These are phyloP conservation scores for Sesia apiformis DNA, from an alignment of 2,888 invertebrate species.

Conservation along the genomic window DNA sequence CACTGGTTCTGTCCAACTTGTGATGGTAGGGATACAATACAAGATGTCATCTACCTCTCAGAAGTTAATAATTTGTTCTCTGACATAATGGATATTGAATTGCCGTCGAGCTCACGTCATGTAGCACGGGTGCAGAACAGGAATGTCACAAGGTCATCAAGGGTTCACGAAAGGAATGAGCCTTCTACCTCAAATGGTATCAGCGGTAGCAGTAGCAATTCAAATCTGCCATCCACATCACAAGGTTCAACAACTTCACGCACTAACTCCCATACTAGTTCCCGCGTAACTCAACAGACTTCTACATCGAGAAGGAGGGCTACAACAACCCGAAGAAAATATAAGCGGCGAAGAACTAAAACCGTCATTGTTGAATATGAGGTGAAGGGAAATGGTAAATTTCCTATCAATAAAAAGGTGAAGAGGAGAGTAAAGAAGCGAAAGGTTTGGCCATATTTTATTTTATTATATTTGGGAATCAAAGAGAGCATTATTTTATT, in stretches of 20 bases:
- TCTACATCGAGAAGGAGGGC: constrained; percentile 10
- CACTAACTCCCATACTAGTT: constrained; percentile 1
- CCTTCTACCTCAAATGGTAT: constrained; percentile 37
- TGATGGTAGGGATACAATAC: constrained; percentile 26
- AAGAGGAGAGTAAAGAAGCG: constrained; percentile 50
- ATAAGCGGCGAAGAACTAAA: constrained; percentile 56
- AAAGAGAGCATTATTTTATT: too few relatives aligned
- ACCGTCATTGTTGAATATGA: constrained; percentile 81
- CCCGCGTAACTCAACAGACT: constrained; percentile 1
- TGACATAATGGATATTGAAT: constrained; percentile 36
- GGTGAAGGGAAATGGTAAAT: constrained; percentile 76
- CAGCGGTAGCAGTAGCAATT: constrained; percentile 11
- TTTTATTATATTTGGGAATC: too few relatives aligned
- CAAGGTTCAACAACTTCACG: constrained; percentile 13
- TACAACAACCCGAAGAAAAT: constrained; percentile 27
- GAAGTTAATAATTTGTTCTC: constrained; percentile 61
- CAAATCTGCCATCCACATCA: constrained; percentile 22
- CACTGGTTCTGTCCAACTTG: constrained; percentile 93
- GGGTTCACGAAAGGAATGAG: constrained; percentile 18
- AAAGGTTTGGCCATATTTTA: constrained; percentile 24
- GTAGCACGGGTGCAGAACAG: constrained; percentile 15
- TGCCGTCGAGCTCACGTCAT: constrained; percentile 32
- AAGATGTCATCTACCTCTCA: constrained; percentile 31
- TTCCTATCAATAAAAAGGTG: constrained; percentile 71
- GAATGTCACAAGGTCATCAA: constrained; percentile 19